These are phyloP conservation scores for Turritopsis rubra DNA, from an alignment of 30 jellyfish, hydroid and myxozoan species.

Conservation along the genomic window DNA sequence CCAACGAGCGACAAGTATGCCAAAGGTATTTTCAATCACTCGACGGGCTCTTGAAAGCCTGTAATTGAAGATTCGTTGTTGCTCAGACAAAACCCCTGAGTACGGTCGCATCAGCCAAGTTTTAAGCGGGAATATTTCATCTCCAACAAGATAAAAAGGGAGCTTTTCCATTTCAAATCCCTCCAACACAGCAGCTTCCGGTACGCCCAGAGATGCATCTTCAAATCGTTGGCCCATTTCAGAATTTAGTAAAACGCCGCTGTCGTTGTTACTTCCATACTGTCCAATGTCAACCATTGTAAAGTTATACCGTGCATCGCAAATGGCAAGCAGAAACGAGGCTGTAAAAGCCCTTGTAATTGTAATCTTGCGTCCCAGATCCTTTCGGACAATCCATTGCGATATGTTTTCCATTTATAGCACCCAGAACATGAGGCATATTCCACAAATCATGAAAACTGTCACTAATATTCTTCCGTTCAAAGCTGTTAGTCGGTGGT, in stretches of 20 bases:
- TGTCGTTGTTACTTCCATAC: slow-evolving; percentile 45
- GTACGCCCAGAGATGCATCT: slow-evolving; percentile 17
- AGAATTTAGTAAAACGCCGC: slow-evolving; percentile 11
- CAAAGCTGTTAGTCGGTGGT: slow-evolving; percentile 37
- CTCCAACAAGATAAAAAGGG: slow-evolving; percentile 50
- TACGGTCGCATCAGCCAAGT: slow-evolving; percentile 52
- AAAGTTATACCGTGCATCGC: slow-evolving; percentile 45
- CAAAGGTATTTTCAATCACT: slow-evolving; percentile 43
- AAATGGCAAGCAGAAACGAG: slow-evolving; percentile 41
- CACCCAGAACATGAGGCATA: slow-evolving; percentile 63
- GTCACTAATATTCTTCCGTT: slow-evolving; percentile 35
- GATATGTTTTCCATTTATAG: slow-evolving; percentile 55
- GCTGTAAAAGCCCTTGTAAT: slow-evolving; percentile 48
- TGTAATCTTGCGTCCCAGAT: slow-evolving; percentile 28
- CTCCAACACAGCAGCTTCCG: slow-evolving; percentile 10
- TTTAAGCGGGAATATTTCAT: slow-evolving; percentile 1
- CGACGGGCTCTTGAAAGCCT: slow-evolving; percentile 40
- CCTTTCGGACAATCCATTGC: slow-evolving; percentile 54
- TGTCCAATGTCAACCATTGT: slow-evolving; percentile 61
- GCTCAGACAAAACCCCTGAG: slow-evolving; percentile 39
- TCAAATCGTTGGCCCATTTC: slow-evolving; percentile 26
- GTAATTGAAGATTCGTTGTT: slow-evolving; percentile 42
- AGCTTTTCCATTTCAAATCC: slow-evolving; percentile 19
- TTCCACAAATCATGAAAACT: slow-evolving; percentile 41
- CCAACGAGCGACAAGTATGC: slow-evolving; percentile 32